Percentiles rank a stretch among this genome's conserved stretches.
These are phyloP conservation scores for Gymnoscelis rufifasciata DNA, from an alignment of 2,888 invertebrate genomes.

Conservation along the genomic window DNA sequence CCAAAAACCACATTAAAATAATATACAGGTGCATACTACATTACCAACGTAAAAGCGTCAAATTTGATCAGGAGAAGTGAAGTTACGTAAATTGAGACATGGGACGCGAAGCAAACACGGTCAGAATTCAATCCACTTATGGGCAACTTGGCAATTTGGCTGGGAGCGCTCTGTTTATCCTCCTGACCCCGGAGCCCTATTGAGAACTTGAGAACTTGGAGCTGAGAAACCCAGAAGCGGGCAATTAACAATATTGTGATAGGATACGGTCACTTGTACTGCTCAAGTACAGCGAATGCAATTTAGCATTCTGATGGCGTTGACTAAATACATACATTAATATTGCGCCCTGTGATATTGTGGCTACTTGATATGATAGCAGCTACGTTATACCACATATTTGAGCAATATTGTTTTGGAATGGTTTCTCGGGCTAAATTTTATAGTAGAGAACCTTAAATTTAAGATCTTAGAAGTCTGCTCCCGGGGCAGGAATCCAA, in stretches of 20 bases:
- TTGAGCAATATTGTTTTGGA: too few relatives aligned
- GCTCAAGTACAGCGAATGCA: too few relatives aligned
- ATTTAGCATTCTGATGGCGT: too few relatives aligned
- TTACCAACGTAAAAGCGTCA: slow-evolving; percentile 16
- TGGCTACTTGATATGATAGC: too few relatives aligned
- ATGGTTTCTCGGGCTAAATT: too few relatives aligned
- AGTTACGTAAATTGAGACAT: slow-evolving; percentile 28
- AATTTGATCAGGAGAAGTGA: slow-evolving; percentile 28
- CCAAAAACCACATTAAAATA: neutral
- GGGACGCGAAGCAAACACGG: slow-evolving; percentile 37
- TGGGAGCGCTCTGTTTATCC: slow-evolving; percentile 58
- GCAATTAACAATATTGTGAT: slow-evolving; percentile 5
- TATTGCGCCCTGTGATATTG: too few relatives aligned
- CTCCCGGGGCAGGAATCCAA: too few relatives aligned
- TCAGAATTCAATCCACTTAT: slow-evolving; percentile 63
- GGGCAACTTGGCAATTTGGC: slow-evolving; percentile 56
- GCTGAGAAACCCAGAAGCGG: slow-evolving; percentile 22
- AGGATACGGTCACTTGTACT: neutral
- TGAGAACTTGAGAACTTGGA: slow-evolving; percentile 43
- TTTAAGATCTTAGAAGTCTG: too few relatives aligned
- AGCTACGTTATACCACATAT: too few relatives aligned
- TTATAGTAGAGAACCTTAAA: too few relatives aligned
- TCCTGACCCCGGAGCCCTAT: slow-evolving; percentile 53
- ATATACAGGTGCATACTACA: slow-evolving; percentile 5
- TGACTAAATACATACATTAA: too few relatives aligned